Conservation (phyloP, 2,797 vertebrate genomes). For the Urocyon cinereoargenteus region DNA sequence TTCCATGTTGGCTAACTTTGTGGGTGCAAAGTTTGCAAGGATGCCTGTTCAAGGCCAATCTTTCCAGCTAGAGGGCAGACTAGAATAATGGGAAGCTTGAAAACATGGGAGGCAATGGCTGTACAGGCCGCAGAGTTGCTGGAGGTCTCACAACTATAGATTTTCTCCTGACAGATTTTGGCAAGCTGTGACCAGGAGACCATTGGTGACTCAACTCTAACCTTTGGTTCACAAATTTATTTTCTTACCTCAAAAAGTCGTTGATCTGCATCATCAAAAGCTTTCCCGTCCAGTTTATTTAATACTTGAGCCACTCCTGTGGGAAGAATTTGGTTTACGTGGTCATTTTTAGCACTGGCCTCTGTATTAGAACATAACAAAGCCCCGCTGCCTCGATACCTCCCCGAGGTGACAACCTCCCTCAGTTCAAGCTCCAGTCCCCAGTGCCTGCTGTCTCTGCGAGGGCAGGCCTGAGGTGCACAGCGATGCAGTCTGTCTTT, state of each 20-base stretch:
- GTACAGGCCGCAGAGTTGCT: not conserved
- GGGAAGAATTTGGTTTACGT: conserved; percentile 73
- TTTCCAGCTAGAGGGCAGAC: not conserved
- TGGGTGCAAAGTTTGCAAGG: not conserved
- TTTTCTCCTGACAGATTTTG: not conserved
- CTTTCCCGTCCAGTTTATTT: conserved; percentile 97
- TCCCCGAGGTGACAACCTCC: not conserved
- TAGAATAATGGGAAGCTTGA: not conserved
- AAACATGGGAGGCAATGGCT: not conserved
- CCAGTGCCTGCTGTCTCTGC: too few species aligned
- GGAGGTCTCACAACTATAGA: not conserved
- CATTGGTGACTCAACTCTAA: not conserved
- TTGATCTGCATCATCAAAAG: conserved; percentile 98
- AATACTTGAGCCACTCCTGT: conserved; percentile 98
- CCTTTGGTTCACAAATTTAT: not conserved
- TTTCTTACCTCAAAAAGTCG: conserved; percentile 97
- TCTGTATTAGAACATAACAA: not conserved
- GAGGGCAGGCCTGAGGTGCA: not conserved
- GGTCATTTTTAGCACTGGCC: conserved; percentile 18
- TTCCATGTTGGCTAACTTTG: not conserved
- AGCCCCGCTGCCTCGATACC: not conserved
- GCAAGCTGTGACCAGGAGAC: not conserved
- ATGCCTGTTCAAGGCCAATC: not conserved
- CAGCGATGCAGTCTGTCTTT: not conserved
- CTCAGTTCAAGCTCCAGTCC: not conserved